A percentile compares a stretch with the other conserved stretches of the same genome.
Evolutionary conservation across 2,113 vertebrate genomes (phyloP).

Genomic region (Rhynchomys soricoides): DNA sequence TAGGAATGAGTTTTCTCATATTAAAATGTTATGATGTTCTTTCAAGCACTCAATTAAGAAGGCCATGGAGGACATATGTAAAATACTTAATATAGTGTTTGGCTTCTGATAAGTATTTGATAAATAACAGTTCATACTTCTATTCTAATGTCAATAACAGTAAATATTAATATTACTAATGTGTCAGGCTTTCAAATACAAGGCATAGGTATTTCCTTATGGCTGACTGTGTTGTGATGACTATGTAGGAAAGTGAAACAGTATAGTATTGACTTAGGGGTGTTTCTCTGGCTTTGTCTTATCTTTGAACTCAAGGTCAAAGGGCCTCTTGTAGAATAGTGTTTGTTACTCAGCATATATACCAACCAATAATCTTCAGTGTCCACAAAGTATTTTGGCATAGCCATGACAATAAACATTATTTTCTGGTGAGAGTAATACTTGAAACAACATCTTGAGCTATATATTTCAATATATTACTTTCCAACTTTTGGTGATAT

Average conservation of each 20-base stretch:
- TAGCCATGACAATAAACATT: neutral
- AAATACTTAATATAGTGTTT: neutral
- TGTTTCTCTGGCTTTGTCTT: neutral
- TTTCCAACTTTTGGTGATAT: neutral
- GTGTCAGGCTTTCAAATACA: neutral
- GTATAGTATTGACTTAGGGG: neutral
- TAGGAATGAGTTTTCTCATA: neutral
- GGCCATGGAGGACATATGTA: neutral
- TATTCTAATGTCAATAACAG: neutral
- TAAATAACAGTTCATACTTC: neutral
- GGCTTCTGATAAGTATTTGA: neutral
- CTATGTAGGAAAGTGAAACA: neutral
- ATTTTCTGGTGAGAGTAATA: slow-evolving; percentile 51
- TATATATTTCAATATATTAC: neutral
- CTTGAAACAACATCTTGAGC: slow-evolving; percentile 25
- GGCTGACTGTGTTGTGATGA: neutral
- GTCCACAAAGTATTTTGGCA: neutral
- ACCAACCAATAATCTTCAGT: neutral
- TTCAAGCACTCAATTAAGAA: neutral
- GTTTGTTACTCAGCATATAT: neutral
- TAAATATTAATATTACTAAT: neutral
- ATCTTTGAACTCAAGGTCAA: neutral
- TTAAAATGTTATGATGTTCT: neutral
- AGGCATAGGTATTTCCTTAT: neutral
- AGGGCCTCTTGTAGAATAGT: neutral